Conservation (phyloP, 2,888 invertebrate genomes). For the Macaria notata region DNA sequence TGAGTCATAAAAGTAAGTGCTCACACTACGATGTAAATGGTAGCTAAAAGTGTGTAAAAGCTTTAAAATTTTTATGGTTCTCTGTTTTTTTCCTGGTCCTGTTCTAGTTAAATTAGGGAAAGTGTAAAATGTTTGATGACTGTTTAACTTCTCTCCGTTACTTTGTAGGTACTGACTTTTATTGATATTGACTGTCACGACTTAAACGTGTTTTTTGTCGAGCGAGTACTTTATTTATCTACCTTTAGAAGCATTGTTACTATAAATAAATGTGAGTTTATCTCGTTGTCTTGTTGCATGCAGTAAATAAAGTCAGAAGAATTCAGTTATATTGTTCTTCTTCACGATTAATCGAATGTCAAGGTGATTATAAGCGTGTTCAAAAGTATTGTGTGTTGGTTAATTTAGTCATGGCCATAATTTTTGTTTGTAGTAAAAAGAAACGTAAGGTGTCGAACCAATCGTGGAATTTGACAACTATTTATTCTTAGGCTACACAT, state of each 20-base stretch:
- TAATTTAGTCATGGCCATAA: too few relatives aligned
- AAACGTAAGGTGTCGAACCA: too few relatives aligned
- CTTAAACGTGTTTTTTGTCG: constrained; percentile 10
- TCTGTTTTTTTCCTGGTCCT: constrained; percentile 16
- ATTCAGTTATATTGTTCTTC: not conserved
- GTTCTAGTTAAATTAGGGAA: constrained; percentile 20
- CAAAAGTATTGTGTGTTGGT: constrained; percentile 21
- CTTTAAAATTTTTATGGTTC: constrained; percentile 25
- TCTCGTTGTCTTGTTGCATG: too few relatives aligned
- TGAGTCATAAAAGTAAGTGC: constrained; percentile 35
- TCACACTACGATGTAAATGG: constrained; percentile 26
- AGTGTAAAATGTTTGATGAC: constrained; percentile 22
- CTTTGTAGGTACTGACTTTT: constrained; percentile 3
- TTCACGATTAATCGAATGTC: constrained; percentile 33
- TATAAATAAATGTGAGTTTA: too few relatives aligned
- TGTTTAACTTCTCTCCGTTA: constrained; percentile 15
- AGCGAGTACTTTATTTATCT: not conserved
- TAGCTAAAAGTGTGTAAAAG: constrained; percentile 21
- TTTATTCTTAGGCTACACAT: too few relatives aligned
- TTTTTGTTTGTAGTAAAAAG: too few relatives aligned
- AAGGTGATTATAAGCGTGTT: constrained; percentile 33
- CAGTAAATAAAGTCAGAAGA: too few relatives aligned
- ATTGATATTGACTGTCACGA: constrained; percentile 12
- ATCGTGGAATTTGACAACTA: too few relatives aligned
- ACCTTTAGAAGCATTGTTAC: too few relatives aligned